phyloP scores from a whole-genome alignment of 2,797 vertebrate genomes.

The Sebastolobus altivelis region DNA sequence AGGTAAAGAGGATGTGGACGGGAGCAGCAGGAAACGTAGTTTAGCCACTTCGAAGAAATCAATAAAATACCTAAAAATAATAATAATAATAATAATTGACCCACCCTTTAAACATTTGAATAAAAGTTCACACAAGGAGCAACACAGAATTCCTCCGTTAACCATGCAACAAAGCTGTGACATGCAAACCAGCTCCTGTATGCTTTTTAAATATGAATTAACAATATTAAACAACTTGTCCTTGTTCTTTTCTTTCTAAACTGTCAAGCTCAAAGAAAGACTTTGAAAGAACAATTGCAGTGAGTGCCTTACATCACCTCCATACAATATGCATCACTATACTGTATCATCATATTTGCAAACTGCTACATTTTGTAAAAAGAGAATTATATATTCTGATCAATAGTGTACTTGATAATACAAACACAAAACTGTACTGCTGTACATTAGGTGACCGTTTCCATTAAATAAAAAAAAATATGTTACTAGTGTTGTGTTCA shows the following conservation, averaged over 20 bases:
- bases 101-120: not conserved
- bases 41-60: not conserved
- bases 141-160: not conserved
- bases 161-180: not conserved
- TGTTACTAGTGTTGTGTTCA: not conserved
- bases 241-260: not conserved
- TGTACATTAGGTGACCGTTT: not conserved
- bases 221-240: not conserved
- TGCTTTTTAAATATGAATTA: not conserved
- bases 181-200: not conserved
- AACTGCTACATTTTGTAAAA: not conserved
- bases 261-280: not conserved
- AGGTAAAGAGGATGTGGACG: not conserved
- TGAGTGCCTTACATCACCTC: not conserved
- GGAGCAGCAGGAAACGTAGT: not conserved
- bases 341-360: not conserved
- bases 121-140: not conserved
- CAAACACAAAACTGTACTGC: not conserved
- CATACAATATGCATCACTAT: not conserved
- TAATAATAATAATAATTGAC: not conserved
- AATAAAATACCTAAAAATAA: not conserved
- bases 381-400: not conserved
- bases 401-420: not conserved
- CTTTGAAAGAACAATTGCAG: not conserved
- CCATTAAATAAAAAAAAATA: not conserved